Evolutionary conservation across 92 coral and sea anemone species (phyloP).

Genomic region (Plumapathes pennacea): DNA sequence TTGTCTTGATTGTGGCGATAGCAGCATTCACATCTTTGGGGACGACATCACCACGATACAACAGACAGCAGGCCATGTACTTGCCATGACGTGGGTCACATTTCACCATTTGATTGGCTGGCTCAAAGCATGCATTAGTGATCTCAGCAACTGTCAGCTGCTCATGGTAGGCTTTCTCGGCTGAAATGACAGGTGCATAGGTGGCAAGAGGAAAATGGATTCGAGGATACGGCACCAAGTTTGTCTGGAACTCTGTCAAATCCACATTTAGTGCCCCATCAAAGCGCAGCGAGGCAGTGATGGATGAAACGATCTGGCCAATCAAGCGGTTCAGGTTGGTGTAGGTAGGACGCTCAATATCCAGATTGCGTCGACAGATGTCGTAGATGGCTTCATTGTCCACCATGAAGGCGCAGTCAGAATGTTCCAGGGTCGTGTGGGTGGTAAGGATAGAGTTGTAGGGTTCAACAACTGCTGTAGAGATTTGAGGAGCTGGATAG

Average conservation of each 20-base stretch:
- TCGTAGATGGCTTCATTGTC: slow-evolving; percentile 96
- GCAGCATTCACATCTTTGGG: slow-evolving; percentile 91
- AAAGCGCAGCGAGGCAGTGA: slow-evolving; percentile 81
- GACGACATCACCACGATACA: slow-evolving; percentile 90
- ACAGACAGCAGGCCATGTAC: slow-evolving; percentile 86
- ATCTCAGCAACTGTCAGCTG: slow-evolving; percentile 73
- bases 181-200: slow-evolving; percentile 80
- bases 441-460: slow-evolving; percentile 90
- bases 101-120: slow-evolving; percentile 83
- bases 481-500: slow-evolving; percentile 94
- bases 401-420: slow-evolving; percentile 97
- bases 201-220: slow-evolving; percentile 90
- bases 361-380: slow-evolving; percentile 86
- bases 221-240: slow-evolving; percentile 93
- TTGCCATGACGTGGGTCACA: slow-evolving; percentile 88
- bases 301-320: slow-evolving; percentile 87
- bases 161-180: slow-evolving; percentile 84
- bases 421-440: slow-evolving; percentile 92
- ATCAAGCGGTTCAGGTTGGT: slow-evolving; percentile 95
- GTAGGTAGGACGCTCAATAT: slow-evolving; percentile 88
- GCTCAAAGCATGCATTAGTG: slow-evolving; percentile 79
- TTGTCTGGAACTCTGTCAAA: slow-evolving; percentile 77
- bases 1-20: slow-evolving; percentile 78
- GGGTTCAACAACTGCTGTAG: slow-evolving; percentile 87
- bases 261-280: slow-evolving; percentile 85